Evolutionary conservation across 2,797 vertebrate species (phyloP).

Genomic region (Cercopithecus neglectus): DNA sequence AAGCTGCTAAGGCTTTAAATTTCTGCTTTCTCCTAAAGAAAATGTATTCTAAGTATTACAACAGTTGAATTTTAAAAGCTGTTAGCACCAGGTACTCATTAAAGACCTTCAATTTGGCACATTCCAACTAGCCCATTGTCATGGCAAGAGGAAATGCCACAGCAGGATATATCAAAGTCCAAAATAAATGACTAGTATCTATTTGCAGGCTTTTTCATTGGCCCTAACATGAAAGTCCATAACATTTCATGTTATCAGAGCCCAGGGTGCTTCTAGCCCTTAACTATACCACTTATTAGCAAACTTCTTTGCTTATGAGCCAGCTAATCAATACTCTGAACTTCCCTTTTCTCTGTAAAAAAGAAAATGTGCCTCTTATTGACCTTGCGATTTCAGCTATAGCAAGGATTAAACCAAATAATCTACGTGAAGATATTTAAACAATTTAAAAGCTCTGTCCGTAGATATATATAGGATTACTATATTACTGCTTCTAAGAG

Average conservation of each 20-base stretch:
- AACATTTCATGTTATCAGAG: conserved; percentile 54
- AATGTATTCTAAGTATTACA: neutral
- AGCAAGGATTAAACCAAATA: conserved; percentile 49
- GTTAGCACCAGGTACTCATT: neutral
- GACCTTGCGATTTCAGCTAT: conserved; percentile 6
- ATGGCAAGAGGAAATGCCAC: conserved; percentile 59
- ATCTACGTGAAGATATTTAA: neutral
- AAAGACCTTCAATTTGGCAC: neutral
- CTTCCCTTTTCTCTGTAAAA: conserved; percentile 63
- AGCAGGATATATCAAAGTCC: conserved; percentile 61
- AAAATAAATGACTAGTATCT: conserved; percentile 56
- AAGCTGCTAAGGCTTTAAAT: neutral
- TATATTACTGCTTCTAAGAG: neutral
- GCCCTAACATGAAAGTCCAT: neutral
- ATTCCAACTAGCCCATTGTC: neutral
- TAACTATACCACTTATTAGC: conserved; percentile 44
- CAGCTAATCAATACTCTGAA: conserved; percentile 42
- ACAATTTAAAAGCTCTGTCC: neutral
- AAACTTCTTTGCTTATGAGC: conserved; percentile 41
- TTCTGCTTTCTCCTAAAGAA: conserved; percentile 40
- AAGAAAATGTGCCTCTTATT: conserved; percentile 44
- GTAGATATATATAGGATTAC: neutral
- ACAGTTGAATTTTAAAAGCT: conserved; percentile 30
- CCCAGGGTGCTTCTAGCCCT: neutral
- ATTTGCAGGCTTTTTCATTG: conserved; percentile 44